phyloP scores from a whole-genome alignment of 2,888 invertebrate genomes.

The Clitarchus hookeri region DNA sequence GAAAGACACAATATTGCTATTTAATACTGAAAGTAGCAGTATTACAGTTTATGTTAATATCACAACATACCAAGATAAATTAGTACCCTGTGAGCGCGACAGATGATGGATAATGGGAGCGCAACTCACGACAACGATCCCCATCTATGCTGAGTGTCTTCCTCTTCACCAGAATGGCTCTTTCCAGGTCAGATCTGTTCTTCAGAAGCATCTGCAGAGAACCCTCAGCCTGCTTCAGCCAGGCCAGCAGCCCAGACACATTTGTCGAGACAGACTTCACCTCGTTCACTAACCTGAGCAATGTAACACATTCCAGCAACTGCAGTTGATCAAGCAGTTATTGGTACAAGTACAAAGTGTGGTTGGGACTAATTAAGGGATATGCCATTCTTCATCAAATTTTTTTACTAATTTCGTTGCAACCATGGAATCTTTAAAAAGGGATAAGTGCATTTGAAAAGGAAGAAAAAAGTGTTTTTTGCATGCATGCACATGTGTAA shows the following conservation, averaged over 20 bases:
- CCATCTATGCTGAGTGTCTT: slow-evolving; percentile 72
- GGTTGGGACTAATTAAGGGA: no score
- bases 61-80: slow-evolving; percentile 32
- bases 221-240: slow-evolving; percentile 68
- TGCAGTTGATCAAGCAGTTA: neutral
- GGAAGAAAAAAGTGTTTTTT: no score
- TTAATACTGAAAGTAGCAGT: neutral
- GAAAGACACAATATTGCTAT: neutral
- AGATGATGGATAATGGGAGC: slow-evolving; percentile 73
- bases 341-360: no score
- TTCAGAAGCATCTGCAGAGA: slow-evolving; percentile 60
- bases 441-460: no score
- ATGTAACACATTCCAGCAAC: neutral
- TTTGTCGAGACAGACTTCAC: slow-evolving; percentile 72
- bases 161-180: slow-evolving; percentile 70
- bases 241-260: slow-evolving; percentile 67
- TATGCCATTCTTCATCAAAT: no score
- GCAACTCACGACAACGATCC: slow-evolving; percentile 66
- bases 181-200: slow-evolving; percentile 65
- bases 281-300: slow-evolving; percentile 67
- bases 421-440: no score
- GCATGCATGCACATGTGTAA: no score
- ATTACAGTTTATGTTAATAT: neutral
- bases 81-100: slow-evolving; percentile 66
- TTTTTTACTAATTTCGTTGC: no score